Base-by-base conservation (phyloP, 2,888 invertebrate genomes). In the Sphecodes monilicornis region DNA sequence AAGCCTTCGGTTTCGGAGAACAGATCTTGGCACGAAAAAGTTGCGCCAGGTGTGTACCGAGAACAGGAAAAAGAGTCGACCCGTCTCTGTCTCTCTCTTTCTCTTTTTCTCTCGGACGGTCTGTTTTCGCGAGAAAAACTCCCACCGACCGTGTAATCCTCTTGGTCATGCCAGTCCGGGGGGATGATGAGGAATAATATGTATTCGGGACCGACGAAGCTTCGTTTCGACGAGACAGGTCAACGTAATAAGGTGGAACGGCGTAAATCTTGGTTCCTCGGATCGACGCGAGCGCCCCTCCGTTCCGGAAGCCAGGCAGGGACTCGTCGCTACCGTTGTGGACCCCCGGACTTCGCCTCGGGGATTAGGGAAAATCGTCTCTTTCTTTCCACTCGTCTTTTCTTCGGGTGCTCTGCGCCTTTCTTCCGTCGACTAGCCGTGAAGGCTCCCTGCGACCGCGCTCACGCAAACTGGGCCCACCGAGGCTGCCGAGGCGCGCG, bases 161-260 rank as follows among this genome's bases (percentile, higher is more conserved):
- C 76, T 90, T 89, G 79, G 93, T 92, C 91, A 93, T 92, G 93
- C 86, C 88, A 91, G 91, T 89, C 90, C 82, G 46, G 83, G 76
- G 82, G 79, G 90, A 92, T 92, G 90, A 93, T 91, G 93, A 93
- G 91, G 89, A 93, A 93, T 94, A 93, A 94, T 93, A 60, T 29
- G 60, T 60, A 93, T 93, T 92, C 90, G 92, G 91, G 93, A 93
- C 94, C 88, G 92, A 93, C 91, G 82, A 90, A 92, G 92, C 92
- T 92, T 90, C 87, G 86, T 29, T 85, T 8, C 64, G 29, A 3
- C 78, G 79, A 69, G 80, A 80, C 86, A 71, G 76, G 74, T 76
- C 70, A 74, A 81, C 78, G 86, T 91, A 93, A 93, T 90, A 66
- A 82, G 80, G 80, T 88, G 93, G 88, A 93, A 93, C 93, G 93